Conservation (phyloP, 2,113 vertebrate species). For the Pogona vitticeps region DNA sequence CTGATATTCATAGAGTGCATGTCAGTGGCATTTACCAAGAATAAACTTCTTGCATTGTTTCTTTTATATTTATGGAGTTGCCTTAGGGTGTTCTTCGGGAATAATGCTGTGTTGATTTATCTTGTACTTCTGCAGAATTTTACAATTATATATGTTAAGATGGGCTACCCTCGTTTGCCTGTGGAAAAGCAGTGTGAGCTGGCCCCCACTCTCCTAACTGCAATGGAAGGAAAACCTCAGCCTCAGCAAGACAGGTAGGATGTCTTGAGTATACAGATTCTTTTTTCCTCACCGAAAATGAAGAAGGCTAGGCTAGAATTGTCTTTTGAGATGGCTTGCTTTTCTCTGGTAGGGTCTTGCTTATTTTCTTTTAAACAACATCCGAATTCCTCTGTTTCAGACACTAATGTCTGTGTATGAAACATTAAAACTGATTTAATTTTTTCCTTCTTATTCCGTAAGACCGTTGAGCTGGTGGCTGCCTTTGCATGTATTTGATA, state of each 20-base stretch:
- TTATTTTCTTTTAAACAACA: background rate
- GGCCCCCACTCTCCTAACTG: slow-evolving; percentile 95
- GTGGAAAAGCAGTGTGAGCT: slow-evolving; percentile 95
- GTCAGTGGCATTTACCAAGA: background rate
- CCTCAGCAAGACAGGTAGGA: slow-evolving; percentile 96
- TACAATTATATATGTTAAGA: slow-evolving; percentile 99
- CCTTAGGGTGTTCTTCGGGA: background rate
- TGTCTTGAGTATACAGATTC: background rate
- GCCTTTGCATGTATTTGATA: background rate
- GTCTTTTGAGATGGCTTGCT: background rate
- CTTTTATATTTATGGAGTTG: background rate
- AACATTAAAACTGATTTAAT: no score
- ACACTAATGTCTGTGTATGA: no score
- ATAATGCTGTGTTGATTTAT: background rate
- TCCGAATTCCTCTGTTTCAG: background rate
- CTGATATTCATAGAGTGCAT: background rate
- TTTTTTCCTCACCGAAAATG: background rate
- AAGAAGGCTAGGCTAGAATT: background rate
- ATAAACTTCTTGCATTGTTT: background rate
- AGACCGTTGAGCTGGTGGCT: background rate
- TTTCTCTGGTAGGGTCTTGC: background rate
- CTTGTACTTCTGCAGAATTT: slow-evolving; percentile 86
- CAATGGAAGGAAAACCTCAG: slow-evolving; percentile 97
- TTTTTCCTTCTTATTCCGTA: background rate
- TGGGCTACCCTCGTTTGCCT: slow-evolving; percentile 95